Evolutionary conservation across 2,113 vertebrate species (phyloP).

Genomic region (Centrocercus urophasianus): DNA sequence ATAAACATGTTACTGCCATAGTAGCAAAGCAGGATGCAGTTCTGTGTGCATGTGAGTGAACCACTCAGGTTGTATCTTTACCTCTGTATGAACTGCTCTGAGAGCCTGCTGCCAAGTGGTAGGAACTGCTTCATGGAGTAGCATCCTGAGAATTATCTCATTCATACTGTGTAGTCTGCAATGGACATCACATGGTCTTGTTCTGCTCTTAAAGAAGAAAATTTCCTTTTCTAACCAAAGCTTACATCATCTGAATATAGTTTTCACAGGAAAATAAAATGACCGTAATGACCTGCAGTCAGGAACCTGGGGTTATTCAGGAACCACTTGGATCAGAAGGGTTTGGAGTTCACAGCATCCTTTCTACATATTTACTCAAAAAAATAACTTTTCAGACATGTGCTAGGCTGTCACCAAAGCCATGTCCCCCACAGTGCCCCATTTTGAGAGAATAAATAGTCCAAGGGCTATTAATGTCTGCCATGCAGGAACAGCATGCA

Average conservation of each 20-base stretch:
- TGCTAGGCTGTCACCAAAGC: background rate
- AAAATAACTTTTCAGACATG: background rate
- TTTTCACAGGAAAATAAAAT: background rate
- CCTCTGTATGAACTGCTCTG: background rate
- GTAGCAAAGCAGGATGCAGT: background rate
- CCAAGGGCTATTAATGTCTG: background rate
- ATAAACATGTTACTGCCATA: background rate
- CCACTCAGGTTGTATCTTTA: background rate
- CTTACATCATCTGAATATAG: background rate
- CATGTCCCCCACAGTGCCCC: background rate
- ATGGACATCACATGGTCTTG: background rate
- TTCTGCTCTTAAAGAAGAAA: background rate
- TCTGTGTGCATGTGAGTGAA: background rate
- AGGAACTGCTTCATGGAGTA: background rate
- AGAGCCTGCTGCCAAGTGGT: rapidly evolving
- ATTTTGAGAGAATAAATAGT: background rate
- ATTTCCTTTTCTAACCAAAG: background rate
- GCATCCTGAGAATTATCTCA: background rate
- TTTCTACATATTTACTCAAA: background rate
- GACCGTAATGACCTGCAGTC: background rate
- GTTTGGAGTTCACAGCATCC: background rate
- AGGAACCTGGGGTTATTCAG: background rate
- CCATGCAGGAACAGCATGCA: background rate
- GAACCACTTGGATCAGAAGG: background rate
- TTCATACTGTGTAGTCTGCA: rapidly evolving